A percentile compares a stretch with the other conserved stretches of the same genome.
Conservation (phyloP, 2,888 invertebrate species). For the Rhogogaster chlorosoma region DNA sequence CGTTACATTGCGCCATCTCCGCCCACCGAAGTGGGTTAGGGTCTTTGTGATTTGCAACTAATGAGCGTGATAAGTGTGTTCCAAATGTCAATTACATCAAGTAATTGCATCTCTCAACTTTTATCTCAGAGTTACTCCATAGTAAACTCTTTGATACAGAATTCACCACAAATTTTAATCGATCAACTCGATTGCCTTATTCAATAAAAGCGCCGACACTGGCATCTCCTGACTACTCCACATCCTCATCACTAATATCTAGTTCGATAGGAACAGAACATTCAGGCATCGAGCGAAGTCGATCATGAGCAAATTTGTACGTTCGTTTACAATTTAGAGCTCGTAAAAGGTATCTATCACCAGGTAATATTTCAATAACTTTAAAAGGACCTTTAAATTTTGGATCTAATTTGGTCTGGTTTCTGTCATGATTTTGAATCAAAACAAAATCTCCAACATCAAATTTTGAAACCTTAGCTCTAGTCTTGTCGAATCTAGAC, state of each 20-base stretch:
- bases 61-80: neutral
- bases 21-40: neutral
- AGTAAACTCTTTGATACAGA: neutral
- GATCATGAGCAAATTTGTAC: neutral
- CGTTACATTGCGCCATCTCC: constrained; percentile 18
- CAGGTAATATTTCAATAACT: neutral
- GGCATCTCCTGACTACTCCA: neutral
- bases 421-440: neutral
- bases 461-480: neutral
- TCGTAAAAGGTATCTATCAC: neutral
- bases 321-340: neutral
- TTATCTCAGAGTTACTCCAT: neutral
- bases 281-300: neutral
- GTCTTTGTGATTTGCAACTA: neutral
- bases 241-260: neutral
- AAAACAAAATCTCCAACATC: neutral
- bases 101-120: too few species aligned
- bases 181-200: too few species aligned
- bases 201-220: neutral
- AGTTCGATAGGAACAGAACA: neutral
- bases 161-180: neutral
- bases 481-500: constrained; percentile 38
- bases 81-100: too few species aligned
- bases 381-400: neutral
- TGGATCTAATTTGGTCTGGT: neutral